Percentiles rank a stretch among this genome's conserved stretches.
Evolutionary conservation across 2,888 invertebrate species (phyloP).

Genomic region (Papilio demoleus): DNA sequence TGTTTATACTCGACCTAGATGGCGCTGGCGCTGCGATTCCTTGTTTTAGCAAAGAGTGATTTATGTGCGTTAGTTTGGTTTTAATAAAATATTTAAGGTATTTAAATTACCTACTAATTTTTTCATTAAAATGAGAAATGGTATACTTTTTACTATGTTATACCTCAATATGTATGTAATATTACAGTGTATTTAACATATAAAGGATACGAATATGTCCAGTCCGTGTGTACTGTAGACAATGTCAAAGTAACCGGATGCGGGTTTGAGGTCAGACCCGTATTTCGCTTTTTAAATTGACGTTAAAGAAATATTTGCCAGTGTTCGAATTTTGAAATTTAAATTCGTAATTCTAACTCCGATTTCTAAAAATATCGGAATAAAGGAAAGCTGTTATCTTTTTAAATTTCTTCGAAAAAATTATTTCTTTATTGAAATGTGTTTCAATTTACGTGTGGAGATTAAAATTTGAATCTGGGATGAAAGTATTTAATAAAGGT

Average conservation of each 20-base stretch:
- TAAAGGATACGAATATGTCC: background rate
- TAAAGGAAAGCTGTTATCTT: too few relatives aligned
- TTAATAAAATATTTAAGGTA: too few relatives aligned
- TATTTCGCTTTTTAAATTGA: slow-evolving; percentile 18
- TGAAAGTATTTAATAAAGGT: too few relatives aligned
- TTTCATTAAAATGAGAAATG: too few relatives aligned
- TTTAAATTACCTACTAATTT: too few relatives aligned
- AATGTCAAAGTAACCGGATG: slow-evolving; percentile 4
- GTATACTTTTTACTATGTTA: too few relatives aligned
- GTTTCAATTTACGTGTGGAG: too few relatives aligned
- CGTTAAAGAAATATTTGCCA: background rate
- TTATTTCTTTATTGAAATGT: too few relatives aligned
- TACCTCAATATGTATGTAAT: too few relatives aligned
- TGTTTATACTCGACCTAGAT: slow-evolving; percentile 25
- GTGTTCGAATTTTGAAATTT: slow-evolving; percentile 12
- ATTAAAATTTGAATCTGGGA: background rate
- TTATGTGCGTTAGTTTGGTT: slow-evolving; percentile 16
- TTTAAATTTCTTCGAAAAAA: too few relatives aligned
- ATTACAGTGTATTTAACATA: background rate
- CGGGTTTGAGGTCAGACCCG: slow-evolving; percentile 15
- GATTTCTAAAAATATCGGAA: too few relatives aligned
- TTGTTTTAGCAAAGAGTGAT: slow-evolving; percentile 17
- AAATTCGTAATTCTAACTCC: too few relatives aligned
- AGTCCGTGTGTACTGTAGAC: slow-evolving; percentile 1
- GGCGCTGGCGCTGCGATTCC: slow-evolving; percentile 2